Evolutionary conservation across 2,113 vertebrate species (phyloP).

Genomic region (Megaceryle torquata): DNA sequence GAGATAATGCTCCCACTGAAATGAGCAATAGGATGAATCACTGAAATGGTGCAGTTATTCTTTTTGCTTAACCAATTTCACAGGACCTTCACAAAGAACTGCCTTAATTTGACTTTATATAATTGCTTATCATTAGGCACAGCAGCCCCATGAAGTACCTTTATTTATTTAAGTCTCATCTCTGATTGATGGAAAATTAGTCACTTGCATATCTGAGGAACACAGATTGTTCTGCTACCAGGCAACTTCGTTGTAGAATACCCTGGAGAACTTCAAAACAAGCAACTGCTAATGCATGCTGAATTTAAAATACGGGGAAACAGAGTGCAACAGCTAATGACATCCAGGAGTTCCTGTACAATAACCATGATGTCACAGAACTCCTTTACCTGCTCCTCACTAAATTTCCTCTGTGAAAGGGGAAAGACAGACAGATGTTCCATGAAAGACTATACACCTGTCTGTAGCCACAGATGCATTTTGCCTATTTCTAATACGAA

Average conservation of each 20-base stretch:
- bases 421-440: neutral
- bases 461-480: neutral
- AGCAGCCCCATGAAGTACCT: constrained; percentile 78
- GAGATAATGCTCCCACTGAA: constrained; percentile 81
- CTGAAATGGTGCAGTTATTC: constrained; percentile 79
- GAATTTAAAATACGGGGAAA: constrained; percentile 51
- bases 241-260: constrained; percentile 58
- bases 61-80: constrained; percentile 86
- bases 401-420: neutral
- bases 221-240: constrained; percentile 71
- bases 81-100: constrained; percentile 78
- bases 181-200: constrained; percentile 81
- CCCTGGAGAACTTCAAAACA: constrained; percentile 65
- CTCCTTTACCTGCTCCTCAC: constrained; percentile 13
- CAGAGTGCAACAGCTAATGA: constrained; percentile 51
- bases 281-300: constrained; percentile 41
- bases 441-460: neutral
- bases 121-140: constrained; percentile 87
- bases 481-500: neutral
- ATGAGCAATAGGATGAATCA: constrained; percentile 82
- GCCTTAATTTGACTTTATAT: constrained; percentile 80
- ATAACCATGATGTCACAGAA: constrained; percentile 57
- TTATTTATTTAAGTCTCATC: constrained; percentile 83
- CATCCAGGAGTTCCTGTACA: constrained; percentile 63
- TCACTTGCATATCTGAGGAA: constrained; percentile 77